Conservation (phyloP, 2,113 vertebrate species). For the Diglossa brunneiventris region DNA sequence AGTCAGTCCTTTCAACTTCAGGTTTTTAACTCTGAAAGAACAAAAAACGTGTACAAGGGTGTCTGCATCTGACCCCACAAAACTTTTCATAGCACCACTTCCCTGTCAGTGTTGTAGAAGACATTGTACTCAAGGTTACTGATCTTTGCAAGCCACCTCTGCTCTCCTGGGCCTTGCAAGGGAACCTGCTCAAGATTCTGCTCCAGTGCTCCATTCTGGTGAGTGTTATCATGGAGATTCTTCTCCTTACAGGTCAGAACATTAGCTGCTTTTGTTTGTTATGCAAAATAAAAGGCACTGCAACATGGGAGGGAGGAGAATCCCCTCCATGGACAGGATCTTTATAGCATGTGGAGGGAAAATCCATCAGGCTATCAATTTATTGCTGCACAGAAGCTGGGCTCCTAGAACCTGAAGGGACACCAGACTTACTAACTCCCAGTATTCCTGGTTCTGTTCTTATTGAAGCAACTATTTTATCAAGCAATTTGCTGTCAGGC, state of each 20-base stretch:
- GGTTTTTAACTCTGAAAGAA: neutral
- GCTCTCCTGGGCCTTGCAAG: neutral
- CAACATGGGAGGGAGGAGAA: neutral
- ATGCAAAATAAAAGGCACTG: neutral
- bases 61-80: neutral
- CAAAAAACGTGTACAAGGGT: rapidly evolving
- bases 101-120: neutral
- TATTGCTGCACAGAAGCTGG: neutral
- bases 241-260: neutral
- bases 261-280: neutral
- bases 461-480: neutral
- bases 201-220: neutral
- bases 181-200: neutral
- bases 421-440: neutral
- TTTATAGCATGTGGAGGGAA: neutral
- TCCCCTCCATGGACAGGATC: rapidly evolving
- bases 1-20: neutral
- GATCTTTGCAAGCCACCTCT: neutral
- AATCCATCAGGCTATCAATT: neutral
- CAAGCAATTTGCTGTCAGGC: neutral
- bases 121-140: rapidly evolving
- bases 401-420: neutral
- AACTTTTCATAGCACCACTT: neutral
- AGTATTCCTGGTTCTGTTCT: neutral
- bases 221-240: neutral